Base-by-base conservation (phyloP, 2,888 invertebrate genomes). In the Lasius fuliginosus region DNA sequence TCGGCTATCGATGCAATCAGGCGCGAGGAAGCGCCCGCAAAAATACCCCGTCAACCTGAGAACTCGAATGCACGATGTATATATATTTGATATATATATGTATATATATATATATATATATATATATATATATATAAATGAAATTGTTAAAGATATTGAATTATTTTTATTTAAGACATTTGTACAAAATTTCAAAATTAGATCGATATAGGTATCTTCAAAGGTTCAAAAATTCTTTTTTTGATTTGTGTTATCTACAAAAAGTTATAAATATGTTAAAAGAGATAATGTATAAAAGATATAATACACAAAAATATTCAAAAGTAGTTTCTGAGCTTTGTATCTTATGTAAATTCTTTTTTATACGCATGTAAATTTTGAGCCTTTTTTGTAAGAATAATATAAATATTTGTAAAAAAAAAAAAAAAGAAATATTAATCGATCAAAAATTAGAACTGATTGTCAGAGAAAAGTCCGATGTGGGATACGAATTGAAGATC, bases 1-100 rank as follows among this genome's bases (percentile, higher is more conserved):
- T 53, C 27, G 49, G 27, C n/a, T 33, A 8, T 60, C n/a, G 3
- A 15, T 42, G 40, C 68, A 40, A 69, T 77, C 77, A 23, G 36
- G 56, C 42, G 18, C 27, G 18, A 68, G 42, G 33, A 64, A 46
- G 27, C 53, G n/a, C 15, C 23, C 12, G 53, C 12, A 68, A 42
- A 77, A 69, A 40, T 56, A 15, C 1, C n/a, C 27, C 5, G 0
- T 53, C 36, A 18, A 12, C 1, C 12, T 12, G 56, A 75, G 12
- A n/a, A 8, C 40, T 68, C 40, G n/a, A 56, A 56, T 68, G 36
- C 33, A 36, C 23, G 36, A 74, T 11, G 6, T 49, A 49, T 2
- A 49, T 2, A 30, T 65, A 75, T 53, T 64, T 11, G 36, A 53
- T 5, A 18, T 18, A 18, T 18, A 46, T 18, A 12, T 18, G 1